A percentile compares a stretch with the other conserved stretches of the same genome.
These are phyloP conservation scores for Dryobota labecula DNA, from an alignment of 2,888 invertebrate genomes.

Conservation along the genomic window DNA sequence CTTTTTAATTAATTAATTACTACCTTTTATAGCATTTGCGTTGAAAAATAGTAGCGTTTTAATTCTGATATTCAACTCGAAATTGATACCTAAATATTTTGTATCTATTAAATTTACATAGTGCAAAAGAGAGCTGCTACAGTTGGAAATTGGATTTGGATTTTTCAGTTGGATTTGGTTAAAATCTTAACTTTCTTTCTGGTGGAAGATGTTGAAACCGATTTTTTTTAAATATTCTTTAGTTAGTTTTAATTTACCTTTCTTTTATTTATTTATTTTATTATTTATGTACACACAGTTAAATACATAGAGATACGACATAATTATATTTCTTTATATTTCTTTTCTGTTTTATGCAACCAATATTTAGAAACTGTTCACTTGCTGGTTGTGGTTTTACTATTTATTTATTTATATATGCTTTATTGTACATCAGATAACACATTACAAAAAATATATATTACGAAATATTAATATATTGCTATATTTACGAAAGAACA, in stretches of 20 bases:
- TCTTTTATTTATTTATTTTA: neutral
- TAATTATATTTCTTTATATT: no score
- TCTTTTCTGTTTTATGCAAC: neutral
- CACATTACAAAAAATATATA: no score
- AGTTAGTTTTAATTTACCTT: neutral
- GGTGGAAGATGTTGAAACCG: neutral
- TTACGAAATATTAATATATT: no score
- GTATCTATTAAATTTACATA: neutral
- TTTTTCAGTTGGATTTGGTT: slow-evolving; percentile 9
- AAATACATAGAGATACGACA: no score
- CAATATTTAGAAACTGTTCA: neutral
- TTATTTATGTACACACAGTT: no score
- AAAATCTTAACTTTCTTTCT: neutral
- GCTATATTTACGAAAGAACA: neutral
- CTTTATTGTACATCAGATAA: no score
- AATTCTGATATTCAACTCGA: neutral
- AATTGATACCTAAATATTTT: neutral
- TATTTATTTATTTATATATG: no score
- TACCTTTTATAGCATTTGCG: neutral
- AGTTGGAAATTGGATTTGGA: no score
- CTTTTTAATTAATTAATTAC: neutral
- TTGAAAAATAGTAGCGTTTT: neutral
- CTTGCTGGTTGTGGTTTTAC: no score
- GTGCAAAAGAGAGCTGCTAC: slow-evolving; percentile 2
- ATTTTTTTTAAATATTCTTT: neutral